Percentiles rank a stretch among this genome's conserved stretches.
Evolutionary conservation across 2,797 vertebrate genomes (phyloP).

Genomic region (Galago senegalensis): DNA sequence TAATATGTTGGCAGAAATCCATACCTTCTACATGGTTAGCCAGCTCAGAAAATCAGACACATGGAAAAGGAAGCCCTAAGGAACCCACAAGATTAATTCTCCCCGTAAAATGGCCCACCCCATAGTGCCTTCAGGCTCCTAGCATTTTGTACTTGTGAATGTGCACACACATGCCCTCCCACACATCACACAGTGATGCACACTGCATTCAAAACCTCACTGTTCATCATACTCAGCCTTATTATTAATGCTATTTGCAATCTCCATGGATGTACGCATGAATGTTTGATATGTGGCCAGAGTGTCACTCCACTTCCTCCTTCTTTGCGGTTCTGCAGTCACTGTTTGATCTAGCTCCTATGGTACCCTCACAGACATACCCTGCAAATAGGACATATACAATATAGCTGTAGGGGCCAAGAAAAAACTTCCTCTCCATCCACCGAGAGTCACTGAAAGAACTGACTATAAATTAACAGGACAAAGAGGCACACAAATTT

Average conservation of each 20-base stretch:
- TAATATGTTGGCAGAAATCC: constrained; percentile 46
- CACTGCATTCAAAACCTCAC: constrained; percentile 8
- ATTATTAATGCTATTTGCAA: constrained; percentile 53
- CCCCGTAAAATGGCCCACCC: constrained; percentile 34
- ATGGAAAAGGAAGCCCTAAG: constrained; percentile 40
- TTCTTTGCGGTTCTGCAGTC: not conserved
- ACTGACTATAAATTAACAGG: not conserved
- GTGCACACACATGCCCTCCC: not conserved
- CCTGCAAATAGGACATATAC: not conserved
- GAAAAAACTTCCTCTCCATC: not conserved
- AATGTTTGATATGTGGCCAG: constrained; percentile 32
- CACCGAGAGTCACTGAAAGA: not conserved
- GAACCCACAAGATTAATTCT: constrained; percentile 55
- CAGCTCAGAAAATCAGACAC: constrained; percentile 22
- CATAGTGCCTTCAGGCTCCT: not conserved
- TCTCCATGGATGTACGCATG: not conserved
- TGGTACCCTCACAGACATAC: not conserved
- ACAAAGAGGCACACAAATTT: not conserved
- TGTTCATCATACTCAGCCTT: not conserved
- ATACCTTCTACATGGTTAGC: not conserved
- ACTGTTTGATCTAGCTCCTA: not conserved
- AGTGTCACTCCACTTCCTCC: not conserved
- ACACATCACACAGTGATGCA: not conserved
- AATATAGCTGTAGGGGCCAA: not conserved
- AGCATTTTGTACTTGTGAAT: not conserved